Conservation (phyloP, 2,888 invertebrate genomes). For the Globia sparganii region DNA sequence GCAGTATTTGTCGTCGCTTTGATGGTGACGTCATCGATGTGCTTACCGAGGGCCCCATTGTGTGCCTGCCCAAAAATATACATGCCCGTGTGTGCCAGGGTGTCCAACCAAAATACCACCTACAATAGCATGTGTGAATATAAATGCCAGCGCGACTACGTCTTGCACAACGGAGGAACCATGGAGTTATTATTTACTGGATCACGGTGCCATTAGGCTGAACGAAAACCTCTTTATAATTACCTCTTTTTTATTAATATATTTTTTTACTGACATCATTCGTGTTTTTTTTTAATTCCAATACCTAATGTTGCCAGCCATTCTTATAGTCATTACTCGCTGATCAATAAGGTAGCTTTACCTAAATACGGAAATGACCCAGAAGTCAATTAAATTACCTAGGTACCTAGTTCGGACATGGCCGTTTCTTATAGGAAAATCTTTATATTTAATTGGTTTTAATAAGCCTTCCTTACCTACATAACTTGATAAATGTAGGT, state of each 20-base stretch:
- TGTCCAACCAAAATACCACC: slow-evolving; percentile 70
- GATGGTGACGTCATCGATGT: slow-evolving; percentile 61
- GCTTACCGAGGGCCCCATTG: slow-evolving; percentile 36
- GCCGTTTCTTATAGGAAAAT: background rate
- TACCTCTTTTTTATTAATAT: slow-evolving; percentile 37
- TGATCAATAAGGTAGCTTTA: background rate
- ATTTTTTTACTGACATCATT: slow-evolving; percentile 18
- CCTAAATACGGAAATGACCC: background rate
- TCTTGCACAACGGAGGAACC: slow-evolving; percentile 41
- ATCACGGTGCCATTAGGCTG: slow-evolving; percentile 28
- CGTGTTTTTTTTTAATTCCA: slow-evolving; percentile 9
- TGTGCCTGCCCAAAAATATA: slow-evolving; percentile 85
- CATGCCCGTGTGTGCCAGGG: slow-evolving; percentile 82
- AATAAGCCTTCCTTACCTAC: background rate
- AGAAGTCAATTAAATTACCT: background rate
- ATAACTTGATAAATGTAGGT: background rate
- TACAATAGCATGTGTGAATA: slow-evolving; percentile 85
- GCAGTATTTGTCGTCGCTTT: slow-evolving; percentile 74
- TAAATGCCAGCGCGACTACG: slow-evolving; percentile 73
- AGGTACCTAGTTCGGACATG: background rate
- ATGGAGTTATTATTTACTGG: slow-evolving; percentile 38
- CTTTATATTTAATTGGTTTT: background rate
- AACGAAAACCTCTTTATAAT: slow-evolving; percentile 23
- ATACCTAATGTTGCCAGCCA: slow-evolving; percentile 6
- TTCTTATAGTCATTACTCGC: background rate